These are phyloP conservation scores for Ibycter americanus DNA, from an alignment of 2,797 vertebrate genomes.

Conservation along the genomic window DNA sequence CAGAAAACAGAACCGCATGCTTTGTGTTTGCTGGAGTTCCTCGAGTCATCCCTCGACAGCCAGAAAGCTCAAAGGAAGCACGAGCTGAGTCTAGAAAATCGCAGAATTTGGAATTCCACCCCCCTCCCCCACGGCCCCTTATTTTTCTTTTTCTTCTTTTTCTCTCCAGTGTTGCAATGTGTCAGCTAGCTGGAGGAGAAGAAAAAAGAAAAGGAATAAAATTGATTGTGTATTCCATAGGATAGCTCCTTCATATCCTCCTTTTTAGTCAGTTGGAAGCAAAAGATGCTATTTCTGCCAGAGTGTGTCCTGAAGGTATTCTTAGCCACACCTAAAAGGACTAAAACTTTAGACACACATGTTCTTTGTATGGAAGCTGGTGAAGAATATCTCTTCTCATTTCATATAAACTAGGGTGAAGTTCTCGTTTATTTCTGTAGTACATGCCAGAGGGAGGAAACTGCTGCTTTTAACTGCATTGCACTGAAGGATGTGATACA, in stretches of 20 bases:
- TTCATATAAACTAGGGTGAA: neutral
- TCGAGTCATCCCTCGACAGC: neutral
- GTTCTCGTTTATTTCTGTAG: neutral
- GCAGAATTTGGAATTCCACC: neutral
- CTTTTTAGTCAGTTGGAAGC: neutral
- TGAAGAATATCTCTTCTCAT: neutral
- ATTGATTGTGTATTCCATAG: neutral
- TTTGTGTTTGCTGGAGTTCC: neutral
- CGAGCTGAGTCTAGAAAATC: neutral
- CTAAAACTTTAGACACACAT: neutral
- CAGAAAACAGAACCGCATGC: neutral
- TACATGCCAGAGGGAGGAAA: neutral
- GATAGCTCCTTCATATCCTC: neutral
- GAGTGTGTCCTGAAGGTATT: neutral
- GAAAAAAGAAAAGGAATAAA: neutral
- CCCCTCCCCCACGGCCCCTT: too few relatives aligned
- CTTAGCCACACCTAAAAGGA: neutral
- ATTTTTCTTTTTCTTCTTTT: fast-evolving
- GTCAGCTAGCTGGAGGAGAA: neutral
- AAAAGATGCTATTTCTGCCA: neutral
- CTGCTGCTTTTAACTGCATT: neutral
- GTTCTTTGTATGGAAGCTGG: neutral
- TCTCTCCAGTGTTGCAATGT: fast-evolving
- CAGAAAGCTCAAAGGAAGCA: neutral
- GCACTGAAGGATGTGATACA: neutral